Percentiles rank a stretch among this genome's conserved stretches.
phyloP scores from a whole-genome alignment of 2,888 invertebrate species.

The Horisme vitalbata region DNA sequence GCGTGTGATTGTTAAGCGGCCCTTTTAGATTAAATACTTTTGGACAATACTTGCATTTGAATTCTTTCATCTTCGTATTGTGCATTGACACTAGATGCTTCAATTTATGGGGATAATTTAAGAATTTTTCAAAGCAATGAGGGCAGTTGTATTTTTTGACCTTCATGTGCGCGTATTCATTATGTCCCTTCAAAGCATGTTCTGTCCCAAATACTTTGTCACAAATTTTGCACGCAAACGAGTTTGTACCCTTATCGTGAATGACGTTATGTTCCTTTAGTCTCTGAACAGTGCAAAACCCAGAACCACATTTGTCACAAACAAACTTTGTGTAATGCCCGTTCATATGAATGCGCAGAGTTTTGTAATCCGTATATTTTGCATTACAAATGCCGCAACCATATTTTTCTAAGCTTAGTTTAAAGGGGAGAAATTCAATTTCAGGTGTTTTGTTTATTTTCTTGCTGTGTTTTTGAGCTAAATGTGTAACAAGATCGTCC shows the following conservation, averaged over 20 bases:
- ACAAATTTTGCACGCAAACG: conserved; percentile 71
- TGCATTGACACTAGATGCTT: conserved; percentile 65
- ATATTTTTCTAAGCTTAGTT: conserved; percentile 8
- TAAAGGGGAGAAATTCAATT: conserved; percentile 20
- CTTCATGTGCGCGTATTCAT: conserved; percentile 73
- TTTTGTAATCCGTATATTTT: conserved; percentile 3
- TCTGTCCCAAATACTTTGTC: conserved; percentile 76
- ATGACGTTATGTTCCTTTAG: conserved; percentile 10
- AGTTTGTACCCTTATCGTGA: conserved; percentile 45
- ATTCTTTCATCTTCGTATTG: conserved; percentile 66
- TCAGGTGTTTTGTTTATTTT: conserved; percentile 1
- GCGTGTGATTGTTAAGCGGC: conserved; percentile 42
- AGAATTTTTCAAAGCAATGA: conserved; percentile 64
- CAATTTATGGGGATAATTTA: conserved; percentile 67
- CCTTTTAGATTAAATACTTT: conserved; percentile 66
- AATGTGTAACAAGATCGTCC: conserved; percentile 14
- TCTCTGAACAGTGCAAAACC: conserved; percentile 29
- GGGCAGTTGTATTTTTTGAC: conserved; percentile 68
- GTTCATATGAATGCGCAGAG: conserved; percentile 51
- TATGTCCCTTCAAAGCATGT: conserved; percentile 70
- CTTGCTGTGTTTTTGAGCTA: conserved; percentile 18
- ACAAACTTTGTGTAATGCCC: conserved; percentile 52
- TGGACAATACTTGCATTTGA: conserved; percentile 63
- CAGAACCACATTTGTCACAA: conserved; percentile 46
- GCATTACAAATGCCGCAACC: conserved; percentile 18